Evolutionary conservation across 1,140 invertebrate genomes (phyloP).

Genomic region (Saccostrea glomerata): DNA sequence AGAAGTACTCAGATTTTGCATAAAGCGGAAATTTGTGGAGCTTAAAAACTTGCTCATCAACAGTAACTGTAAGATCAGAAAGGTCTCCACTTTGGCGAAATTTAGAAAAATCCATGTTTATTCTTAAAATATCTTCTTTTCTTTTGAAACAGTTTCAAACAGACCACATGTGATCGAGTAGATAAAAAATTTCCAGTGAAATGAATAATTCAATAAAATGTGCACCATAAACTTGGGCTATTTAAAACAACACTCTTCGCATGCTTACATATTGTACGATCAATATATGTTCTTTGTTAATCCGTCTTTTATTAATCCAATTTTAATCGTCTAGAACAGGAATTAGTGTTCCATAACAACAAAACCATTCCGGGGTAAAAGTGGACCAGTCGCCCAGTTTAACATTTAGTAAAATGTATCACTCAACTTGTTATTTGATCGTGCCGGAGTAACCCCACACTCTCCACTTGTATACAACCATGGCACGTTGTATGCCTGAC

Average conservation of each 20-base stretch:
- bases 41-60: conserved; percentile 68
- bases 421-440: background rate
- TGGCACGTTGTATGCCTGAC: background rate
- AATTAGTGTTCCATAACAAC: conserved; percentile 21
- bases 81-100: conserved; percentile 76
- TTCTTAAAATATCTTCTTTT: background rate
- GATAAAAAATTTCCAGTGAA: background rate
- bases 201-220: background rate
- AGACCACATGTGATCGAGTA: background rate
- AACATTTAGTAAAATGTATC: background rate
- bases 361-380: background rate
- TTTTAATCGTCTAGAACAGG: conserved; percentile 21
- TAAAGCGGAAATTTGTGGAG: conserved; percentile 77
- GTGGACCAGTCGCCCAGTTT: background rate
- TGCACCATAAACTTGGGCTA: background rate
- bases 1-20: conserved; percentile 76
- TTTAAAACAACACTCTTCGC: conserved; percentile 10
- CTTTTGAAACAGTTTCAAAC: background rate
- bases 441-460: background rate
- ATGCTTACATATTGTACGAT: background rate
- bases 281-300: conserved; percentile 13
- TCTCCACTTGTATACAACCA: background rate
- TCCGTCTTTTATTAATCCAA: conserved; percentile 28
- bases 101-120: conserved; percentile 75
- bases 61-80: conserved; percentile 73